Evolutionary conservation across 2,797 vertebrate species (phyloP).

Genomic region (Protosalanx chinensis): DNA sequence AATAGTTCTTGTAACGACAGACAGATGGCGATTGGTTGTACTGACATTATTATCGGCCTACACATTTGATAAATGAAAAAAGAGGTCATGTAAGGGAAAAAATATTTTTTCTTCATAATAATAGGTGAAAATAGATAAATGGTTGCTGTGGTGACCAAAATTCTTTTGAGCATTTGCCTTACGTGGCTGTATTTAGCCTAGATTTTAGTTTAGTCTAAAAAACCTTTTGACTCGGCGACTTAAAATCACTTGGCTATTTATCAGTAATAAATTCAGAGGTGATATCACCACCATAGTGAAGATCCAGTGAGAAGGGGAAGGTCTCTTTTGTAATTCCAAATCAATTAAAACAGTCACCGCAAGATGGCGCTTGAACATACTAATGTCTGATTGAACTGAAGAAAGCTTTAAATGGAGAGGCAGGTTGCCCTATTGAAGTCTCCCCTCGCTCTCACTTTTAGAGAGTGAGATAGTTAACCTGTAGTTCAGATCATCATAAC

Average conservation of each 20-base stretch:
- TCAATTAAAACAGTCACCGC: constrained; percentile 16
- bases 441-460: not conserved
- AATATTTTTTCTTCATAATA: too few relatives aligned
- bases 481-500: not conserved
- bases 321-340: not conserved
- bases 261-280: not conserved
- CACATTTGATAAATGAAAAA: too few relatives aligned
- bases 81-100: too few relatives aligned
- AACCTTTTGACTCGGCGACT: not conserved
- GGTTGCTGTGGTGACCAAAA: too few relatives aligned
- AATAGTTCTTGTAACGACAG: too few relatives aligned
- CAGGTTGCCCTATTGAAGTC: not conserved
- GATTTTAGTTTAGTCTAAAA: not conserved
- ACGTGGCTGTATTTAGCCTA: not conserved
- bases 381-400: too few relatives aligned
- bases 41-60: too few relatives aligned
- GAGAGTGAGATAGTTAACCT: not conserved
- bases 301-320: not conserved
- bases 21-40: too few relatives aligned
- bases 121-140: too few relatives aligned
- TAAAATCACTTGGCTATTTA: not conserved
- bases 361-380: constrained; percentile 38
- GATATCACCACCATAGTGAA: not conserved
- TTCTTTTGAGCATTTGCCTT: not conserved
- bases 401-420: not conserved